Percentiles rank a stretch among this genome's conserved stretches.
Conservation (phyloP, 2,113 vertebrate genomes). For the Motacilla alba region DNA sequence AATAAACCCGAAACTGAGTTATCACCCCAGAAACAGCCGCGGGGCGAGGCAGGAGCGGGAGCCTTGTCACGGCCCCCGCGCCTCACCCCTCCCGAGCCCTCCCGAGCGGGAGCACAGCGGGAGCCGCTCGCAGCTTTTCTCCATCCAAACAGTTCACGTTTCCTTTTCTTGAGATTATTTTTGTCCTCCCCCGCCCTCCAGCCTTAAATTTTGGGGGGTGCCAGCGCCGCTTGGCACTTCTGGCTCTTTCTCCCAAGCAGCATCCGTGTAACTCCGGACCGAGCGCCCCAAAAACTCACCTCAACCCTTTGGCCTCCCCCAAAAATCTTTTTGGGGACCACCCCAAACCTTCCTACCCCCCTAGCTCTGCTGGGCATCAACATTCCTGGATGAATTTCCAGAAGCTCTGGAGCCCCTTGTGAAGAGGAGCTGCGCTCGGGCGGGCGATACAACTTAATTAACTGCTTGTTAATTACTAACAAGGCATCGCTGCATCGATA, state of each 20-base stretch:
- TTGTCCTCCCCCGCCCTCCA: not conserved
- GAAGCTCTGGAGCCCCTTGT: not conserved
- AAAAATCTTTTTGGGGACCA: not conserved
- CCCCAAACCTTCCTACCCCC: not conserved
- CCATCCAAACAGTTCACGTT: not conserved
- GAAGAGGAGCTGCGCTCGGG: not conserved
- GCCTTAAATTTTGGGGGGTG: not conserved
- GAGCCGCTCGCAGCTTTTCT: not conserved
- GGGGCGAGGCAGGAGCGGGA: not conserved
- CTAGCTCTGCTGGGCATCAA: not conserved
- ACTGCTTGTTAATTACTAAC: not conserved
- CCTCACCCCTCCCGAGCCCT: not conserved
- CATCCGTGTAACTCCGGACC: fast-evolving
- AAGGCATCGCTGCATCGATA: not conserved
- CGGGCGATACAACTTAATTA: conserved; percentile 12
- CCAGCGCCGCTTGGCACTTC: fast-evolving
- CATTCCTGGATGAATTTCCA: not conserved
- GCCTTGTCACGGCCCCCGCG: fast-evolving
- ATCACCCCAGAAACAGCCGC: not conserved
- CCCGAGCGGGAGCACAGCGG: not conserved
- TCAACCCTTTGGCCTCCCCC: not conserved
- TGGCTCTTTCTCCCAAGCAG: not conserved
- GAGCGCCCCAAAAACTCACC: not conserved
- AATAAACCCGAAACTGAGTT: not conserved
- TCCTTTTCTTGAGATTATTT: not conserved